Conservation (phyloP, 2,888 invertebrate genomes). For the Melinopterus prodromus region DNA sequence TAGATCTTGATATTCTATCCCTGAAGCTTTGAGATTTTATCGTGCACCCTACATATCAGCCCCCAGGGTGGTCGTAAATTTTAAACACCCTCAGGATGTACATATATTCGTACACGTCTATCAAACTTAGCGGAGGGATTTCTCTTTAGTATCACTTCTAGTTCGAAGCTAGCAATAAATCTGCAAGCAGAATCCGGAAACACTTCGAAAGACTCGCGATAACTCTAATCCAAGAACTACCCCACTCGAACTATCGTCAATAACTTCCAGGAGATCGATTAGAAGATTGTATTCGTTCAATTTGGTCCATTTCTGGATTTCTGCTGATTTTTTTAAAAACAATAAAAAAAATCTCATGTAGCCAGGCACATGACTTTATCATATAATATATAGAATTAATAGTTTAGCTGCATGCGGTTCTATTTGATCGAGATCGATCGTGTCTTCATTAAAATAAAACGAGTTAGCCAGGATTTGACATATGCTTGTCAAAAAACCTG, state of each 20-base stretch:
- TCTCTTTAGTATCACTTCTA: conserved; percentile 4
- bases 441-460: no score
- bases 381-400: no score
- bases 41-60: neutral
- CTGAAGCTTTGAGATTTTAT: neutral
- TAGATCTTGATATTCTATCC: neutral
- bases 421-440: no score
- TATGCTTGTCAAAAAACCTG: no score
- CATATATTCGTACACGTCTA: conserved; percentile 4
- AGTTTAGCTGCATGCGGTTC: no score
- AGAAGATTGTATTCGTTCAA: neutral
- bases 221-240: no score
- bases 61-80: neutral
- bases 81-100: neutral
- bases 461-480: no score
- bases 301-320: no score
- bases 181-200: neutral
- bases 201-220: neutral
- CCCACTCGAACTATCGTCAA: neutral
- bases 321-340: no score
- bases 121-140: neutral
- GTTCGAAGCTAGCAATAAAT: neutral
- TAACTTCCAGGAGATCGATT: neutral
- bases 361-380: no score
- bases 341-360: no score